Conservation (phyloP, 2,113 vertebrate genomes). For the Lepisosteus osseus region DNA sequence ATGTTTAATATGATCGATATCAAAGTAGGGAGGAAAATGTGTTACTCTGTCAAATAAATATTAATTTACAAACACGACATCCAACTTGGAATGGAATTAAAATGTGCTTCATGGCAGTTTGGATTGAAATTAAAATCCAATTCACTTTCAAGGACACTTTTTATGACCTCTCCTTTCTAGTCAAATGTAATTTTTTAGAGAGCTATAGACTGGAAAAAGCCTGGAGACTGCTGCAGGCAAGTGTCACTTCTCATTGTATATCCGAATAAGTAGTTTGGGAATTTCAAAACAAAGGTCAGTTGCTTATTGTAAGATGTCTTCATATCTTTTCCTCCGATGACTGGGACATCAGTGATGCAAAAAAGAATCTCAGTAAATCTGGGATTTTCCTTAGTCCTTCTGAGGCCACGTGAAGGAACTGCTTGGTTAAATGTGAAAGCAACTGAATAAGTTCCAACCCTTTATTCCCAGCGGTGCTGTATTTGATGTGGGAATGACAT, state of each 20-base stretch:
- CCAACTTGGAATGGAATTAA: slow-evolving; percentile 24
- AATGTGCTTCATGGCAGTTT: slow-evolving; percentile 29
- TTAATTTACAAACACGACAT: background rate
- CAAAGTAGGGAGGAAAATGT: no score
- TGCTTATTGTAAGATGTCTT: slow-evolving; percentile 41
- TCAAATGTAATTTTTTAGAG: slow-evolving; percentile 50
- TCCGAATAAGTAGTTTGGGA: slow-evolving; percentile 47
- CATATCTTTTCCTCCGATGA: slow-evolving; percentile 44
- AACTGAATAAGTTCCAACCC: background rate
- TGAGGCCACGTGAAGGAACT: background rate
- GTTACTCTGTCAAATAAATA: no score
- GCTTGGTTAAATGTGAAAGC: background rate
- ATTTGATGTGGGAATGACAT: no score
- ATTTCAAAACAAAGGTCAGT: slow-evolving; percentile 58
- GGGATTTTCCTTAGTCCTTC: background rate
- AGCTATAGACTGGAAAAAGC: slow-evolving; percentile 52
- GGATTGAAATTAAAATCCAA: slow-evolving; percentile 40
- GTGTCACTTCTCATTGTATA: slow-evolving; percentile 62
- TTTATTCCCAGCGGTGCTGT: no score
- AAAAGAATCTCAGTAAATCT: background rate
- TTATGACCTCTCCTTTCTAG: slow-evolving; percentile 51
- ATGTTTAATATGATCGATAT: no score
- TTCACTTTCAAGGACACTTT: slow-evolving; percentile 55
- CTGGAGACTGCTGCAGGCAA: slow-evolving; percentile 57
- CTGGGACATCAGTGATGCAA: slow-evolving; percentile 30